These are phyloP conservation scores for Oryzias woworae DNA, from an alignment of 2,113 vertebrate genomes.

Conservation along the genomic window DNA sequence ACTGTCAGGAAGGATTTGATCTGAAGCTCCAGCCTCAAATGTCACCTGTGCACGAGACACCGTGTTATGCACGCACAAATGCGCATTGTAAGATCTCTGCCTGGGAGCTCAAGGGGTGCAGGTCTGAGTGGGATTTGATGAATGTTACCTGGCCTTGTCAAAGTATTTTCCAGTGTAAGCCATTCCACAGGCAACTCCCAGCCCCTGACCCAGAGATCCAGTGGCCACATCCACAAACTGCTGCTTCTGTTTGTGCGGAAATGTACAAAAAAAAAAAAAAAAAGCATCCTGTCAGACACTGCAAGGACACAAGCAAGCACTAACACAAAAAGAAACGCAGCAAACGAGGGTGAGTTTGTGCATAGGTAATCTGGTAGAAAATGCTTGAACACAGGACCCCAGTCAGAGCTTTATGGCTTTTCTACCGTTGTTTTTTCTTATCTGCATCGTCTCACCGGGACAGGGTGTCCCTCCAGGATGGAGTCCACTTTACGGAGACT, in stretches of 20 bases:
- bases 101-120: background rate
- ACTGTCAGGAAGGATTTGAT: slow-evolving; percentile 35
- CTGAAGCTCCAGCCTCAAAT: slow-evolving; percentile 32
- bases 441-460: slow-evolving; percentile 81
- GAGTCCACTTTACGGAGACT: slow-evolving; percentile 93
- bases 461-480: slow-evolving; percentile 91
- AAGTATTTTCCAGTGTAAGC: slow-evolving; percentile 96
- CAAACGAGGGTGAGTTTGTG: background rate
- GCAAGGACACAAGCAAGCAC: background rate
- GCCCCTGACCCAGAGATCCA: slow-evolving; percentile 93
- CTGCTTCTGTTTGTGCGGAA: slow-evolving; percentile 82
- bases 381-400: background rate
- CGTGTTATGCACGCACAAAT: slow-evolving; percentile 32
- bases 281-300: slow-evolving; percentile 5
- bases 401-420: background rate
- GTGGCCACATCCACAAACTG: slow-evolving; percentile 95
- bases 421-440: background rate
- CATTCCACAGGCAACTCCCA: slow-evolving; percentile 94
- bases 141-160: slow-evolving; percentile 87
- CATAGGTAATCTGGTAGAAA: background rate
- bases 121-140: background rate
- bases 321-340: slow-evolving; percentile 3
- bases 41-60: slow-evolving; percentile 37
- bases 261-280: slow-evolving; percentile 10
- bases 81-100: background rate